Evolutionary conservation across 2,113 vertebrate species (phyloP).

Genomic region (Pedetes capensis): DNA sequence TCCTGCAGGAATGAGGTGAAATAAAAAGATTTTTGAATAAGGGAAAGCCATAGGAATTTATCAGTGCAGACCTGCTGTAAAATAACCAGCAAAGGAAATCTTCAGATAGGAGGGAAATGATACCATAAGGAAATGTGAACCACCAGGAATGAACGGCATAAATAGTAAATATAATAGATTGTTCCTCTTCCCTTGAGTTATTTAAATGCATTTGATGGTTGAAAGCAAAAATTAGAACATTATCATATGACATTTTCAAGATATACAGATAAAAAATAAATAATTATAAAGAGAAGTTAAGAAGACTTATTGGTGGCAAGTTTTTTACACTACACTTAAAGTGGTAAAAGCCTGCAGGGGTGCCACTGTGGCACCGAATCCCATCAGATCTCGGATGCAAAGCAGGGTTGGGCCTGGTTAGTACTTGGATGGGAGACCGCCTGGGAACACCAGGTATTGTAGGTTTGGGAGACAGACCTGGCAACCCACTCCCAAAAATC

Average conservation of each 20-base stretch:
- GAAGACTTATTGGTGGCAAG: not conserved
- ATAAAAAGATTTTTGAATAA: not conserved
- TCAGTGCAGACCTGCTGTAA: not conserved
- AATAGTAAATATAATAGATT: not conserved
- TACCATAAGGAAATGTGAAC: not conserved
- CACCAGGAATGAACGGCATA: not conserved
- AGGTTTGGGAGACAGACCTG: too few species aligned
- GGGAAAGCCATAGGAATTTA: not conserved
- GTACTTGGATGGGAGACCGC: too few species aligned
- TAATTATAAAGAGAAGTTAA: not conserved
- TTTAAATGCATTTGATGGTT: not conserved
- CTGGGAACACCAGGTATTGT: too few species aligned
- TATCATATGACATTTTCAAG: too few species aligned
- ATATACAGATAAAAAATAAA: not conserved
- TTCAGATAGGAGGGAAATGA: not conserved
- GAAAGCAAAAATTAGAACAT: not conserved
- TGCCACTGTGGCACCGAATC: too few species aligned
- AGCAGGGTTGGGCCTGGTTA: too few species aligned
- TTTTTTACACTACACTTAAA: not conserved
- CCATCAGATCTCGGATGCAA: too few species aligned
- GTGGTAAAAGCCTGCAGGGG: too few species aligned
- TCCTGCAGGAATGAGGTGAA: conserved; percentile 2
- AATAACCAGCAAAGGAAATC: not conserved
- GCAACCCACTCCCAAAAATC: too few species aligned
- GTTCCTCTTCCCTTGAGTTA: not conserved